These are phyloP conservation scores for Matsumurasca onukii DNA, from an alignment of 1,140 invertebrate genomes.

Conservation along the genomic window DNA sequence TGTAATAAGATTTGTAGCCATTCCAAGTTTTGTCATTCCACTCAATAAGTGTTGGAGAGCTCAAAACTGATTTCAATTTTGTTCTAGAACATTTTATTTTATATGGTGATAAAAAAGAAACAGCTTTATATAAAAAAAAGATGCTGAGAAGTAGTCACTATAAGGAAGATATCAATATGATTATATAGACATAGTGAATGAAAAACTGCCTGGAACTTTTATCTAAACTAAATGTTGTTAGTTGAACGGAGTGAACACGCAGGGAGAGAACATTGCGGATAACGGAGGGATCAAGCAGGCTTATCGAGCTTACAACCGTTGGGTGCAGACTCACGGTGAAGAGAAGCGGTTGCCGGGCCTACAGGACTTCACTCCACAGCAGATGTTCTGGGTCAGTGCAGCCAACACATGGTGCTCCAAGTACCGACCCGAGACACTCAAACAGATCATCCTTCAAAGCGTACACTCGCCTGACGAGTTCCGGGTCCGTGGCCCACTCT, in stretches of 20 bases:
- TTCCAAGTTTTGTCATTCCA: too few species aligned
- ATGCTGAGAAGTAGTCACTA: too few species aligned
- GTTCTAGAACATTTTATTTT: too few species aligned
- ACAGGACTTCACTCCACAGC: conserved; percentile 56
- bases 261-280: conserved; percentile 92
- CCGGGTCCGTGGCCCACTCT: conserved; percentile 84
- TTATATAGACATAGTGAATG: too few species aligned
- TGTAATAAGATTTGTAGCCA: too few species aligned
- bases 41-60: too few species aligned
- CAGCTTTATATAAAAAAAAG: too few species aligned
- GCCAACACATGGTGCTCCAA: conserved; percentile 68
- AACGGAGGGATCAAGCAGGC: conserved; percentile 88
- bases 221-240: too few species aligned
- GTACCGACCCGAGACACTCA: conserved; percentile 54
- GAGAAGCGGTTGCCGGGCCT: conserved; percentile 66
- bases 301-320: conserved; percentile 76
- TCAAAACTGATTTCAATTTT: too few species aligned
- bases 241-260: conserved; percentile 85
- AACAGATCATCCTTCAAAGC: conserved; percentile 49
- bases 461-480: conserved; percentile 77
- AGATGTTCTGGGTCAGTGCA: conserved; percentile 77
- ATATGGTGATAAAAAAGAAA: too few species aligned
- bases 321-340: conserved; percentile 61
- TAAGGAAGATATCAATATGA: too few species aligned
- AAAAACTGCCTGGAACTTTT: too few species aligned